Base-by-base conservation (phyloP, 2,113 vertebrate species). In the Riparia riparia region DNA sequence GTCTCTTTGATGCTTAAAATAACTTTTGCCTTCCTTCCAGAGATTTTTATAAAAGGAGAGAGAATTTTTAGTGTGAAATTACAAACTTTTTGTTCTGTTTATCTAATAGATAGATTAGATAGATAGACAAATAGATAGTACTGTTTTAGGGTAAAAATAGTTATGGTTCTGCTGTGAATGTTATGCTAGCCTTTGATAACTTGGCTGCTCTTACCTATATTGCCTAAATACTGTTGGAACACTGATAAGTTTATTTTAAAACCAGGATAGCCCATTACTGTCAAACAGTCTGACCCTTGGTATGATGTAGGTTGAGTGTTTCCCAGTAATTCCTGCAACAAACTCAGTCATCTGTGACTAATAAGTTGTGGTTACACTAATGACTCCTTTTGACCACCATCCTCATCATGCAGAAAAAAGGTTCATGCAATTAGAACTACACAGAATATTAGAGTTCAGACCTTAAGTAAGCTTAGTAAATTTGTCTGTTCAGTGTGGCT, bases 1-100 rank as follows among this genome's bases (percentile, higher is more conserved):
- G 93, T 50, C 71, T 94, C 80, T 98, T 98, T 97, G 95, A 97
- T 97, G 96, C 91, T 96, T 97, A 97, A 98, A 98, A 98, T 96
- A 97, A 97, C 90, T 95, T 97, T 96, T 95, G 86, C 90, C 66
- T 97, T 98, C 83, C 79, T 97, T 97, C 80, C 95, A 98, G 91
- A 93, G 87, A 53, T 96, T 97, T 97, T 97, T 96, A 96, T 96
- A 95, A 96, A 95, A 42, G 76, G 71, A 96, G 51, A 90, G 60
- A 94, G 79, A 96, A 94, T 71, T 95, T 68, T 72, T 90, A 82
- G 82, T 84, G 94, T 94, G 72, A 96, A 93, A 73, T 61, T 83
- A 92, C 63, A 92, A 93, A 68, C 14, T 31, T 95, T 97, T 95
- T 95, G 91, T 85, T 9, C 63, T 74, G 34, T 14, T 54, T 64